Evolutionary conservation across 2,113 vertebrate genomes (phyloP).

Genomic region (Phycodurus eques): DNA sequence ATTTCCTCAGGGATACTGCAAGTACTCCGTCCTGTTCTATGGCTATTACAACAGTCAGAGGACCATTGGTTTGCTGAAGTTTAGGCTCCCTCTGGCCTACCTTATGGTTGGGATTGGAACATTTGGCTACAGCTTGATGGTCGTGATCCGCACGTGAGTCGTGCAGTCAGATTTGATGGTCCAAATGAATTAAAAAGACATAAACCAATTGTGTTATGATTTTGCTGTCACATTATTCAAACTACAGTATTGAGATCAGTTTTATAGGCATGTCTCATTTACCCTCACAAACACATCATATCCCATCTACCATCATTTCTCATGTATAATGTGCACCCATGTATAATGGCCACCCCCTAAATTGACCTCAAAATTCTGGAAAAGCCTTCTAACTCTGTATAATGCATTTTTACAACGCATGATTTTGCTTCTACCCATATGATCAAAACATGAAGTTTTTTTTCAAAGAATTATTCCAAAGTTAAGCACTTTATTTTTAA

Average conservation of each 20-base stretch:
- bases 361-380: no score
- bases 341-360: no score
- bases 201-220: not conserved
- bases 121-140: conserved; percentile 96
- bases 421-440: no score
- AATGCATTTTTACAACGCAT: no score
- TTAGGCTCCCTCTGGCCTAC: conserved; percentile 91
- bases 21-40: conserved; percentile 93
- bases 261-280: not conserved
- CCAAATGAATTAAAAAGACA: not conserved
- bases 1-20: conserved; percentile 86
- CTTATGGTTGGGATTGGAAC: conserved; percentile 93
- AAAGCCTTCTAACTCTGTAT: no score
- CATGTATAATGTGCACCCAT: no score
- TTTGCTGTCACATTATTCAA: not conserved
- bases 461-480: no score
- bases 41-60: conserved; percentile 95
- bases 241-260: not conserved
- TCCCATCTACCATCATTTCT: not conserved
- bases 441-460: no score
- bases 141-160: conserved; percentile 97
- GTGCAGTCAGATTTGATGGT: not conserved
- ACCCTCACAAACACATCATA: not conserved
- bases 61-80: conserved; percentile 91
- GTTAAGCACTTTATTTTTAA: no score